phyloP scores from a whole-genome alignment of 2,113 vertebrate genomes.

The Pelmatolapia mariae region DNA sequence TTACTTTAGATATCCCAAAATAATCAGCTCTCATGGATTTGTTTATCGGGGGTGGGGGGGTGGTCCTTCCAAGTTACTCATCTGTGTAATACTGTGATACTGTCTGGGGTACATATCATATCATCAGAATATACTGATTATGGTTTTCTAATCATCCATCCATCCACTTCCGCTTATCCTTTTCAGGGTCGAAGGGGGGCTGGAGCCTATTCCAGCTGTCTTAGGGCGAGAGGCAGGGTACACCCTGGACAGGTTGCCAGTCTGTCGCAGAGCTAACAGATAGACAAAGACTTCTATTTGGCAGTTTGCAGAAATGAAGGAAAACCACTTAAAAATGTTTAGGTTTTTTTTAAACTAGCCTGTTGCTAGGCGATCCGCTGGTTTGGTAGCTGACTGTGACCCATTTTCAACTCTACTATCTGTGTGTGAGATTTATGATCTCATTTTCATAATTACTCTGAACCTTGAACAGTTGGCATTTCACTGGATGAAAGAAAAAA shows the following conservation, averaged over 20 bases:
- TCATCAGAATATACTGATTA: neutral
- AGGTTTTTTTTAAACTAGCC: neutral
- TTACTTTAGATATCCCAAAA: neutral
- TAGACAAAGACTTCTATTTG: neutral
- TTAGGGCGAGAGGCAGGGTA: neutral
- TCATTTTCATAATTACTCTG: conserved; percentile 43
- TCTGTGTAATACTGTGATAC: neutral
- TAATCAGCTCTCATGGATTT: neutral
- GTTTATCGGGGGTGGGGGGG: neutral
- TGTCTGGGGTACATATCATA: neutral
- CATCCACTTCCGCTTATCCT: neutral
- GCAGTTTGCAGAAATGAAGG: neutral
- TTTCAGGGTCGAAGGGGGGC: neutral
- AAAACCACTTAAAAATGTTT: neutral
- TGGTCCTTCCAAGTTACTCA: neutral
- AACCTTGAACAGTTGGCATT: conserved; percentile 52
- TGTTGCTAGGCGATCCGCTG: neutral
- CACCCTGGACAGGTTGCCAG: neutral
- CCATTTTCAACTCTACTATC: neutral
- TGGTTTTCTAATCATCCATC: neutral
- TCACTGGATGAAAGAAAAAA: conserved; percentile 29
- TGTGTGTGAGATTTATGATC: conserved; percentile 24
- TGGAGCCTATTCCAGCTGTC: neutral
- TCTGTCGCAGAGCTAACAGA: neutral
- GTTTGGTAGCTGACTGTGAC: neutral